Conservation (phyloP, 2,797 vertebrate species). For the Microtus obscurus region DNA sequence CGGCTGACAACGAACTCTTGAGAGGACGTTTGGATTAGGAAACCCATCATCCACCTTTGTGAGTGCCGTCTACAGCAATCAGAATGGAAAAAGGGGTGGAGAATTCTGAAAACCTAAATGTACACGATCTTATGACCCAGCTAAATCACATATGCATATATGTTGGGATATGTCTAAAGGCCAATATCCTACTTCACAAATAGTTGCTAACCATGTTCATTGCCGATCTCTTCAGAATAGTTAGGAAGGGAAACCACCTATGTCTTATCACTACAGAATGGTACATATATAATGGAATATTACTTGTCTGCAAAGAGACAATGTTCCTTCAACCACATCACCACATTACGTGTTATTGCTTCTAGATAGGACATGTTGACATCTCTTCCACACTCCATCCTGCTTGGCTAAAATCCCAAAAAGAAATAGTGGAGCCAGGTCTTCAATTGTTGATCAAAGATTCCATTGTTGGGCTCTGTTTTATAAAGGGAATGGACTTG, state of each 20-base stretch:
- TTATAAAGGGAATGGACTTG: neutral
- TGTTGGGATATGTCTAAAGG: neutral
- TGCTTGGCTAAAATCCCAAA: neutral
- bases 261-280: too few species aligned
- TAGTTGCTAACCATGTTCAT: too few species aligned
- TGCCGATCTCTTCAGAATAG: neutral
- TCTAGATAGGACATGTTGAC: neutral
- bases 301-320: neutral
- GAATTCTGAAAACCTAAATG: neutral
- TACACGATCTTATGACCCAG: neutral
- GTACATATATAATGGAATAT: too few species aligned
- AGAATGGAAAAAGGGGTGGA: neutral
- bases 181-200: too few species aligned
- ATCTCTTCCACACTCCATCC: neutral
- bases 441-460: neutral
- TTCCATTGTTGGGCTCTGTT: neutral
- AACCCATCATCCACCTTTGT: neutral
- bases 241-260: too few species aligned
- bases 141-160: neutral
- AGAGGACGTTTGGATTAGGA: neutral
- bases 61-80: too few species aligned
- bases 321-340: neutral
- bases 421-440: neutral
- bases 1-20: too few species aligned
- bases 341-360: neutral